Base-by-base conservation (phyloP, 2,797 vertebrate species). In the Mycteria americana region DNA sequence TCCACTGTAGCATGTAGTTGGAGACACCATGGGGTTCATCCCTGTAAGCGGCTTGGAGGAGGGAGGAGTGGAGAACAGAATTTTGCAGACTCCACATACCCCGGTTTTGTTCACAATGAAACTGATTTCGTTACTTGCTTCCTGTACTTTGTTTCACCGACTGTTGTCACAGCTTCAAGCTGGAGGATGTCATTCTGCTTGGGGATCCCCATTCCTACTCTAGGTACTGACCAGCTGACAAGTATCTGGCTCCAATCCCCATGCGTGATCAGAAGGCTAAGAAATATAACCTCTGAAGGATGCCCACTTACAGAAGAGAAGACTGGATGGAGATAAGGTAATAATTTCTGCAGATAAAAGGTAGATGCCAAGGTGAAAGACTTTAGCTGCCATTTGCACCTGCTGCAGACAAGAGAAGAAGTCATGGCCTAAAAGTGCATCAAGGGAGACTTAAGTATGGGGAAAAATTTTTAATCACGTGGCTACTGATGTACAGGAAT, bases 381-480 rank as follows among this genome's bases (percentile, higher is more conserved):
- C 18, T 35, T 83, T 23, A 60, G 39, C 28, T 88, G 50, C 17
- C 28, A 6, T 24, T 78, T 63, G 25, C 31, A 57, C 39, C 5
- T n/a, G 13, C 9, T 60, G 69, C 75, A 22, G 35, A 14, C 13
- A 16, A 63, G 73, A 45, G 60, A 18, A 35, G 18, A 3, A 12
- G 10, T 23, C 37, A 17, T 18, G 31, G 30, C 9, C 23, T 73
- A 5, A 54, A 69, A 70, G 28, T 10, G 3, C 39, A 22, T 62
- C 6, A 4, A 33, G n/a, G 15, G 30, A 67, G 7, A 33, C 4
- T 33, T 9, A n/a, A 70, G 4, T 23, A 39, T 4, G 7, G 24
- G 4, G 5, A 4, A n/a, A 43, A 18, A 15, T 0, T 8, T 24
- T 18, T 16, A n/a, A 46, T 63, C 7, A 3, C 0, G 0, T 6